A percentile compares a stretch with the other conserved stretches of the same genome.
Evolutionary conservation across 2,113 vertebrate genomes (phyloP).

Genomic region (Ranitomeya variabilis): DNA sequence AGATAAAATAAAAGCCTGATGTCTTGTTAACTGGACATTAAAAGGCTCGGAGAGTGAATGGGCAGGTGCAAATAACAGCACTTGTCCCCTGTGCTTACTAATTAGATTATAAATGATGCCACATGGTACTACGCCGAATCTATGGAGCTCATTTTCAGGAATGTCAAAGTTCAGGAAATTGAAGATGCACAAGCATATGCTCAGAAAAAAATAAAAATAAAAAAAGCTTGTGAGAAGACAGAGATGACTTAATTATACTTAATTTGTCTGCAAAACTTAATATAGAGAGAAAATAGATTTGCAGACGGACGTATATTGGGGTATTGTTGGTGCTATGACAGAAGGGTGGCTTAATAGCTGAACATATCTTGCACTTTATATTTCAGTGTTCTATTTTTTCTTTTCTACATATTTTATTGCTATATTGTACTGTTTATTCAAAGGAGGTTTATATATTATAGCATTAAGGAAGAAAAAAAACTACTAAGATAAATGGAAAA

Average conservation of each 20-base stretch:
- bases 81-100: conserved; percentile 43
- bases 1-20: conserved; percentile 1
- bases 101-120: conserved; percentile 56
- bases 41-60: conserved; percentile 12
- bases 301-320: background rate
- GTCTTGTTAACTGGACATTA: conserved; percentile 37
- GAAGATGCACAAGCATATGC: conserved; percentile 53
- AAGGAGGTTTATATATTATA: too few species aligned
- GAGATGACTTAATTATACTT: conserved; percentile 23
- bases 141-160: conserved; percentile 47
- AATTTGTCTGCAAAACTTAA: background rate
- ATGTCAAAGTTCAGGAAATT: conserved; percentile 51
- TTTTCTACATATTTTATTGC: background rate
- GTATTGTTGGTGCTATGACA: background rate
- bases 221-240: conserved; percentile 12
- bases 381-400: too few species aligned
- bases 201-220: conserved; percentile 14
- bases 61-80: conserved; percentile 49
- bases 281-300: background rate
- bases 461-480: too few species aligned
- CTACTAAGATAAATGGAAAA: too few species aligned
- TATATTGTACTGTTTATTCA: background rate
- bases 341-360: background rate
- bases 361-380: background rate
- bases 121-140: conserved; percentile 45